phyloP scores from a whole-genome alignment of 2,113 vertebrate genomes.

The Ellobius talpinus region DNA sequence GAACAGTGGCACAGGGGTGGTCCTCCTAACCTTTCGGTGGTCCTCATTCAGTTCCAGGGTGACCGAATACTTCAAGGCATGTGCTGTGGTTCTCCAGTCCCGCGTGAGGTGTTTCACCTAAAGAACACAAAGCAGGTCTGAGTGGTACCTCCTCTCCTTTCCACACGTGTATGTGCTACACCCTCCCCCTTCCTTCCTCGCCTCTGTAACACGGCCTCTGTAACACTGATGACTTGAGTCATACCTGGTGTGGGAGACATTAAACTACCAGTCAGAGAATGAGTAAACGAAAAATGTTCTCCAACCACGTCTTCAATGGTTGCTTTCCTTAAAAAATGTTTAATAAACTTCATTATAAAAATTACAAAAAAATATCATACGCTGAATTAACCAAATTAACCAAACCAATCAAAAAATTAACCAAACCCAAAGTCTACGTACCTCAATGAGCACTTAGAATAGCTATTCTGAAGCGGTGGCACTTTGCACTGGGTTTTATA shows the following conservation, averaged over 20 bases:
- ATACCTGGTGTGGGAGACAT: neutral
- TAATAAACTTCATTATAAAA: neutral
- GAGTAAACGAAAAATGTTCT: neutral
- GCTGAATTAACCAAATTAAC: neutral
- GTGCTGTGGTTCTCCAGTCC: constrained; percentile 97
- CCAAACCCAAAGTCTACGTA: neutral
- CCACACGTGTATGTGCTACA: accelerated
- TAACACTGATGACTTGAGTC: neutral
- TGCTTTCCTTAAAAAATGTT: neutral
- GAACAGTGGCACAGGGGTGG: constrained; percentile 93
- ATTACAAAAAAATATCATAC: neutral
- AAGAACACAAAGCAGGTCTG: constrained; percentile 45
- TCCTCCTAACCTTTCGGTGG: constrained; percentile 94
- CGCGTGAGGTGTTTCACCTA: constrained; percentile 98
- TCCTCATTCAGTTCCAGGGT: constrained; percentile 95
- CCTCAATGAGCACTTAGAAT: neutral
- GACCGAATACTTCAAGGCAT: constrained; percentile 93
- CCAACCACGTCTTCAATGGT: neutral
- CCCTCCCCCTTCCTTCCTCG: neutral
- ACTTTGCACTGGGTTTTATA: too few relatives aligned
- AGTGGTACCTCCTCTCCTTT: neutral
- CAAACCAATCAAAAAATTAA: neutral
- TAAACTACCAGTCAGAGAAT: neutral
- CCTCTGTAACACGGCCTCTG: accelerated
- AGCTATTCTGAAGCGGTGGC: neutral